Conservation (phyloP, 2,797 vertebrate species). For the Muraenolepis orangiensis region DNA sequence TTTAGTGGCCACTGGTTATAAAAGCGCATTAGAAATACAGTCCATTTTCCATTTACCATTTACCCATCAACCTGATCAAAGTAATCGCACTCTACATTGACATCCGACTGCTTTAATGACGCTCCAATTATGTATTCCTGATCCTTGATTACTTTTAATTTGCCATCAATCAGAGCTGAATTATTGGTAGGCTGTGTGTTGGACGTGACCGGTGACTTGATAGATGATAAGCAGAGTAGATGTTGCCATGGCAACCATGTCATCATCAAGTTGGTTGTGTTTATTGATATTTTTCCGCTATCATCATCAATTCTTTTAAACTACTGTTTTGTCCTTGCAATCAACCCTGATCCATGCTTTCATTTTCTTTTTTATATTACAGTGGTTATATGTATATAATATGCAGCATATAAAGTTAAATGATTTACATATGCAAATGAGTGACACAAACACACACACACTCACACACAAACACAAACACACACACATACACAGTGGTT, state of each 20-base stretch:
- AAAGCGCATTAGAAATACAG: too few species aligned
- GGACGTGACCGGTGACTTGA: neutral
- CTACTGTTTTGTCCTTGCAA: neutral
- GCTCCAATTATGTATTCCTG: neutral
- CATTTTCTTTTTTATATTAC: too few species aligned
- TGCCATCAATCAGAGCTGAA: neutral
- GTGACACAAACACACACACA: neutral
- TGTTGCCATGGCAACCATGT: neutral
- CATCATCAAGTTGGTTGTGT: neutral
- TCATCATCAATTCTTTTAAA: neutral
- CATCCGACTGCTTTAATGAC: neutral
- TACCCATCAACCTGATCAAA: neutral
- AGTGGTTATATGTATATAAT: too few species aligned
- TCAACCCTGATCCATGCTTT: too few species aligned
- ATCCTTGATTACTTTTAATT: conserved; percentile 8
- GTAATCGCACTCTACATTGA: neutral
- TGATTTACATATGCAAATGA: neutral
- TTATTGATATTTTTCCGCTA: neutral
- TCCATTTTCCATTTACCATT: too few species aligned
- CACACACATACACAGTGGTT: neutral
- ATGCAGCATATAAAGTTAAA: too few species aligned
- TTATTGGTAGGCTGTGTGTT: conserved; percentile 1
- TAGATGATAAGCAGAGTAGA: neutral
- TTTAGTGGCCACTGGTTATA: too few species aligned
- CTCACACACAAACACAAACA: neutral